Conservation (phyloP, 2,888 invertebrate species). For the Chalcis sispes region DNA sequence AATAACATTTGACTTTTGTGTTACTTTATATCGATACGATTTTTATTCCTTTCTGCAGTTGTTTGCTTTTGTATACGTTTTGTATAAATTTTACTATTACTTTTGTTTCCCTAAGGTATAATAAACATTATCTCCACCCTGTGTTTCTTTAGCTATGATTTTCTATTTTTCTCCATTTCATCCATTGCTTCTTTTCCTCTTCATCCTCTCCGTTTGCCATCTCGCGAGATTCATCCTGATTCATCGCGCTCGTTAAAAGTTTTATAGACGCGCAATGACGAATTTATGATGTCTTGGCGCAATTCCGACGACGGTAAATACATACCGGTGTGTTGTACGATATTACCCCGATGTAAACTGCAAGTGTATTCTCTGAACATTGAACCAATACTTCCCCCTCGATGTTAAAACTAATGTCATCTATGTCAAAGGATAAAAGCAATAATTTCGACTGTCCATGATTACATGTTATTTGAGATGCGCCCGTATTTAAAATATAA, state of each 20-base stretch:
- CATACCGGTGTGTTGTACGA: slow-evolving; percentile 43
- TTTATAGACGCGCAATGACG: slow-evolving; percentile 55
- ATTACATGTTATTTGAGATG: no score
- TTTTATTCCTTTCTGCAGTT: no score
- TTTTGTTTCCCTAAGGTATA: slow-evolving; percentile 16
- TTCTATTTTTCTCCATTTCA: slow-evolving; percentile 47
- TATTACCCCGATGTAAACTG: slow-evolving; percentile 39
- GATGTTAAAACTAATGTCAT: slow-evolving; percentile 18
- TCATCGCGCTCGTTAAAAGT: slow-evolving; percentile 57
- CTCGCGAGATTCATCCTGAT: slow-evolving; percentile 52
- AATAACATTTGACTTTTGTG: no score
- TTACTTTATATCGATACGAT: no score
- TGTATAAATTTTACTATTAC: slow-evolving; percentile 6
- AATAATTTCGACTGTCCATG: background rate
- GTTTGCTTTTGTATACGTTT: background rate
- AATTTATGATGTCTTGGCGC: slow-evolving; percentile 56
- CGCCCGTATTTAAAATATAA: no score
- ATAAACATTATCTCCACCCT: slow-evolving; percentile 21
- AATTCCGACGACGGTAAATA: slow-evolving; percentile 52
- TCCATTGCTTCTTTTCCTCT: slow-evolving; percentile 13
- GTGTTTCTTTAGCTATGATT: slow-evolving; percentile 15
- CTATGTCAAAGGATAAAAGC: background rate
- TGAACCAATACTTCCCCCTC: slow-evolving; percentile 46
- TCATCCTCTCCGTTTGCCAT: background rate
- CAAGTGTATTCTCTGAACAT: slow-evolving; percentile 37